A percentile compares a stretch with the other conserved stretches of the same genome.
Conservation (phyloP, 2,797 vertebrate genomes). For the Danio kyathit region DNA sequence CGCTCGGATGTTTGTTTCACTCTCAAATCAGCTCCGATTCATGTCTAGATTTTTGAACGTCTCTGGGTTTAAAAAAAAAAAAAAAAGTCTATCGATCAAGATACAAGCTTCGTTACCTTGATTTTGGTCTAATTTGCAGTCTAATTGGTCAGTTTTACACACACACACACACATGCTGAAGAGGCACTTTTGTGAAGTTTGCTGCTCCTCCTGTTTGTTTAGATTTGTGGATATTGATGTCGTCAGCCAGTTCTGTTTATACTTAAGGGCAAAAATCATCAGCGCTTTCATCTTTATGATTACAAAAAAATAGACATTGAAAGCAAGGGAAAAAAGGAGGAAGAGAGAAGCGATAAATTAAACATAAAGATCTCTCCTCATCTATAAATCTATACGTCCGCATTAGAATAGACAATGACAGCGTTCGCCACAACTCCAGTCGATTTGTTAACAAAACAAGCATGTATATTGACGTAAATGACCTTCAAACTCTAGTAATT, state of each 20-base stretch:
- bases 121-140: constrained; percentile 14
- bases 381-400: constrained; percentile 39
- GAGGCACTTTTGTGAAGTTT: constrained; percentile 37
- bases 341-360: constrained; percentile 45
- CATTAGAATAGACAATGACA: constrained; percentile 32
- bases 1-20: constrained; percentile 25
- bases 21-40: background rate
- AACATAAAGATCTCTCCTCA: constrained; percentile 44
- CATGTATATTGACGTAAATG: background rate
- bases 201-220: constrained; percentile 47
- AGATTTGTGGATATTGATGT: constrained; percentile 73
- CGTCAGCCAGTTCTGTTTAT: constrained; percentile 78
- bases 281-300: constrained; percentile 46
- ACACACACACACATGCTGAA: constrained; percentile 46
- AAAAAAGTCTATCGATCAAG: background rate
- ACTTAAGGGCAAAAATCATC: constrained; percentile 69
- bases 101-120: background rate
- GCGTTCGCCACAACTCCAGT: background rate
- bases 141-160: constrained; percentile 20
- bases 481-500: background rate
- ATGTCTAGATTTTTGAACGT: background rate
- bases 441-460: background rate
- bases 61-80: background rate
- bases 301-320: constrained; percentile 22
- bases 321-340: background rate